Evolutionary conservation across 2,888 invertebrate species (phyloP).

Genomic region (Hirudinaria manillensis): DNA sequence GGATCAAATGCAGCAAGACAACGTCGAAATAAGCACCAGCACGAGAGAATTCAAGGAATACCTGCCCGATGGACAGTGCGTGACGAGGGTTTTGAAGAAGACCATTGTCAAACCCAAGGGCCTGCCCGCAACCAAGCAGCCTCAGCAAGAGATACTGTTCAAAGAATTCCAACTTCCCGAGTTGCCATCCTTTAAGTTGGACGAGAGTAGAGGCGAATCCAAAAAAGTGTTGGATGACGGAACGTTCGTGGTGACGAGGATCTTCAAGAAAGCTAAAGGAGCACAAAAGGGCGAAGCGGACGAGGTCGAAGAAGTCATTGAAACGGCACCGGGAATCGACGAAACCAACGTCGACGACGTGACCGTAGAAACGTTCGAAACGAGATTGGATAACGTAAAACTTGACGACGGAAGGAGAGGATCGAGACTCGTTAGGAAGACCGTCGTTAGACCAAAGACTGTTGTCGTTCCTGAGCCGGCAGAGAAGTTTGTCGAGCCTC

Average conservation of each 20-base stretch:
- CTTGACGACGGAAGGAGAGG: not conserved
- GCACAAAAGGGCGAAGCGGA: constrained; percentile 2
- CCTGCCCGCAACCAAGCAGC: not conserved
- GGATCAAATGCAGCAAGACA: constrained; percentile 1
- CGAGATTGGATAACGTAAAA: not conserved
- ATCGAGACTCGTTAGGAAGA: not conserved
- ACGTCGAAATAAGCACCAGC: constrained; percentile 1
- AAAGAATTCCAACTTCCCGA: constrained; percentile 12
- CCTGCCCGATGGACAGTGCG: constrained; percentile 1
- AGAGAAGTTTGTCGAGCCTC: not conserved
- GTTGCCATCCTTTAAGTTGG: constrained; percentile 15
- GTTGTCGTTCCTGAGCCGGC: not conserved
- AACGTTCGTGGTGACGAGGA: not conserved
- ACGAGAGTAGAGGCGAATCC: not conserved
- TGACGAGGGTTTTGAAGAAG: not conserved
- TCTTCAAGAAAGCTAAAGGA: constrained; percentile 16
- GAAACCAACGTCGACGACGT: not conserved
- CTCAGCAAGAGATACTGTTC: constrained; percentile 9
- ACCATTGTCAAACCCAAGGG: constrained; percentile 21
- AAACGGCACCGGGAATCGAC: not conserved
- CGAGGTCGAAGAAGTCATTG: constrained; percentile 20
- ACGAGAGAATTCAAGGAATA: constrained; percentile 23
- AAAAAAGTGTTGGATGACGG: constrained; percentile 13
- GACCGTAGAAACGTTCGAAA: not conserved
- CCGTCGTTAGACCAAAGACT: not conserved